phyloP scores from a whole-genome alignment of 2,888 invertebrate genomes.

The Monopis laevigella region DNA sequence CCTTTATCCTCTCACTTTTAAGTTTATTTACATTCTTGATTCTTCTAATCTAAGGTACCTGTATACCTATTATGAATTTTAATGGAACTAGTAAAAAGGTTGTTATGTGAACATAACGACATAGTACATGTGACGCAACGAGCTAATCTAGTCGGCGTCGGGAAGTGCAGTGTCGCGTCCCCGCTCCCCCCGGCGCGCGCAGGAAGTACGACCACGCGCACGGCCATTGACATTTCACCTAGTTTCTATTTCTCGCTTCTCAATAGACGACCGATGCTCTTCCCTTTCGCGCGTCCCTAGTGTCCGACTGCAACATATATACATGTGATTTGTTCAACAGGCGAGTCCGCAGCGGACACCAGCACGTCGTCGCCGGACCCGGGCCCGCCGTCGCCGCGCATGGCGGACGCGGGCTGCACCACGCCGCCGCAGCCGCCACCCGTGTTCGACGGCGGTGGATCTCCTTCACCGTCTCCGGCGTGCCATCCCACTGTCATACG shows the following conservation, averaged over 20 bases:
- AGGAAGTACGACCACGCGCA: conserved; percentile 33
- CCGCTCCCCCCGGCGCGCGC: conserved; percentile 52
- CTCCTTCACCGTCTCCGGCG: conserved; percentile 45
- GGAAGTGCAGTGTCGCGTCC: conserved; percentile 68
- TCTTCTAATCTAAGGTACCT: no score
- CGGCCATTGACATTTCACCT: conserved; percentile 67
- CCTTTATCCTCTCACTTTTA: conserved; percentile 22
- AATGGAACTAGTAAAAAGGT: no score
- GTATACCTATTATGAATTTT: no score
- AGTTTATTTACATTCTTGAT: neutral
- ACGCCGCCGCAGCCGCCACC: conserved; percentile 68
- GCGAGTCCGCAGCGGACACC: conserved; percentile 93
- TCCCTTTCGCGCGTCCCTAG: conserved; percentile 29
- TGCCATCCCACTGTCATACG: conserved; percentile 64
- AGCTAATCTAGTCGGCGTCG: conserved; percentile 66
- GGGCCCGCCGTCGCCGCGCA: conserved; percentile 85
- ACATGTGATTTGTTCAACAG: conserved; percentile 56
- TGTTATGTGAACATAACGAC: no score
- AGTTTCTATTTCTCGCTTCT: conserved; percentile 61
- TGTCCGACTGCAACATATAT: conserved; percentile 14
- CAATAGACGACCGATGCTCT: conserved; percentile 48
- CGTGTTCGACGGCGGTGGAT: conserved; percentile 60
- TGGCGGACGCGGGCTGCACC: conserved; percentile 73
- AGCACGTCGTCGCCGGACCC: conserved; percentile 92
- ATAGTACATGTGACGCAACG: conserved; percentile 50